Evolutionary conservation across 2,113 vertebrate species (phyloP), one percentile per base, ranked within the genome.

Genomic region (Ellobius talpinus): DNA sequence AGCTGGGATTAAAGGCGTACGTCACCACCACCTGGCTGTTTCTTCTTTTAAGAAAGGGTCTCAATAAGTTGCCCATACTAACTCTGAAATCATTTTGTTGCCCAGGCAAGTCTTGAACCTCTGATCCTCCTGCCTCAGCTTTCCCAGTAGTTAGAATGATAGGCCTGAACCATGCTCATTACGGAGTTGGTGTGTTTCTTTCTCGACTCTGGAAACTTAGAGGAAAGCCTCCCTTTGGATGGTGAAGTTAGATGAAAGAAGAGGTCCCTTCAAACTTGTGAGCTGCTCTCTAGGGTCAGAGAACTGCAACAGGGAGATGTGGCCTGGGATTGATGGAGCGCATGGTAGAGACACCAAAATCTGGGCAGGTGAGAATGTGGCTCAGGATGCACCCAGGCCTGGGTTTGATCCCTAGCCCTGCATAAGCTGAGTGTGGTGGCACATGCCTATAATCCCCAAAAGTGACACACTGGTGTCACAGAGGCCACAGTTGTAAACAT

Each of bases 221-320:
- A 26, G 23, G n/a, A n/a, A 91, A 87, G 9, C 76, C 63, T 85
- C 61, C 65, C 29, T 29, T 24, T 31, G 21, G 0, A 6, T n/a
- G 68, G 55, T 73, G 39, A 74, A 16, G 0, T 42, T 72, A 29
- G 61, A 12, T 84, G 5, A 42, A 84, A 19, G 52, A 39, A 74
- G 73, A 87, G 58, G 39, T 81, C 24, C 31, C 24, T n/a, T 58
- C 26, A 45, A 31, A 85, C 26, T 85, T 16, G 74, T 42, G 50
- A 58, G 24, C 0, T 14, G 36, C 33, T 5, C 63, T 55, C 55
- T 5, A 0, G 0, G 33, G 26, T 68, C 66, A 21, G 58, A 45
- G 88, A 17, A 0, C 55, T 55, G 58, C 4, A n/a, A 29, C 52
- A 0, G 39, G 84, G n/a, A 55, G n/a, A 39, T 2, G 7, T 14